A percentile compares a stretch with the other conserved stretches of the same genome.
These are phyloP conservation scores for Pristionchus exspectatus DNA, from an alignment of 2,888 invertebrate genomes.

Conservation along the genomic window DNA sequence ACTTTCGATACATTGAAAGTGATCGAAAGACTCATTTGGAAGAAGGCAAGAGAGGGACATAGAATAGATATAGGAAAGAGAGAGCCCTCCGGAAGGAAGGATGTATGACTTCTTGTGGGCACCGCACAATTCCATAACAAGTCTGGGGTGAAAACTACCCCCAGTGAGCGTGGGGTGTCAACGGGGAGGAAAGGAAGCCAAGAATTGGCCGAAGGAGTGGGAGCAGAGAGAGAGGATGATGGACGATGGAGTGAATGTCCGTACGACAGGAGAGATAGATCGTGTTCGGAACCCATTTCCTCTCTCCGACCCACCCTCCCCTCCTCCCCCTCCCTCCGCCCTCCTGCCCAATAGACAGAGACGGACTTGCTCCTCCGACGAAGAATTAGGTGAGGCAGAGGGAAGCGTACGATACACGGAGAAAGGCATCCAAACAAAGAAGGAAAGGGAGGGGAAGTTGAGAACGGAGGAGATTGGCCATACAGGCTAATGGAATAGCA, in stretches of 20 bases:
- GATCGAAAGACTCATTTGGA: slow-evolving; percentile 46
- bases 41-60: not conserved
- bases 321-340: not conserved
- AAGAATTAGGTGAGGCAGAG: slow-evolving; percentile 43
- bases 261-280: slow-evolving; percentile 8
- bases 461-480: slow-evolving; percentile 16
- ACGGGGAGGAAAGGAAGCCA: not conserved
- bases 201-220: not conserved
- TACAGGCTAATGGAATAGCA: slow-evolving; percentile 28
- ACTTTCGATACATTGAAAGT: slow-evolving; percentile 44
- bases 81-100: not conserved
- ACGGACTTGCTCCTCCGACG: not conserved
- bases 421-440: slow-evolving; percentile 45
- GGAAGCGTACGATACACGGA: slow-evolving; percentile 15
- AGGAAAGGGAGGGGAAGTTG: slow-evolving; percentile 32
- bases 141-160: slow-evolving; percentile 23
- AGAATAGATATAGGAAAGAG: not conserved
- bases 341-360: not conserved
- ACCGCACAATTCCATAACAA: slow-evolving; percentile 37
- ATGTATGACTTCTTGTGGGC: slow-evolving; percentile 2
- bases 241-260: slow-evolving; percentile 30
- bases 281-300: slow-evolving; percentile 21
- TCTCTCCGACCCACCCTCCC: not conserved
- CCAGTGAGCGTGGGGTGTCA: not conserved
- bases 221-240: slow-evolving; percentile 35